phyloP scores from a whole-genome alignment of 2,113 vertebrate genomes.

The Centropus unirufus region DNA sequence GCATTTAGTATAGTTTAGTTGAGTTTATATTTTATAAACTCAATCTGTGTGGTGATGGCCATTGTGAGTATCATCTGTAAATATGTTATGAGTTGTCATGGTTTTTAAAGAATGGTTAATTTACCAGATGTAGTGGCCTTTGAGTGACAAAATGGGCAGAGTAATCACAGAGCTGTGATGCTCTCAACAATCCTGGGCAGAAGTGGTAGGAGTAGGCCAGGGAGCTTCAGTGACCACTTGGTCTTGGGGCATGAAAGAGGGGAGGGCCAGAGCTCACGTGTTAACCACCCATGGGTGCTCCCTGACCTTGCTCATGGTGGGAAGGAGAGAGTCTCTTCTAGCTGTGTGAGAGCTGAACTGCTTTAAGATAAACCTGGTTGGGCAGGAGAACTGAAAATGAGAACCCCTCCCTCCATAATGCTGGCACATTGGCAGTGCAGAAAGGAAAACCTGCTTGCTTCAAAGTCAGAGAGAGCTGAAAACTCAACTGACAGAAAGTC shows the following conservation, averaged over 20 bases:
- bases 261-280: accelerated
- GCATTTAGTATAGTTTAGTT: neutral
- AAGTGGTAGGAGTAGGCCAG: neutral
- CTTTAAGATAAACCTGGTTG: neutral
- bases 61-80: neutral
- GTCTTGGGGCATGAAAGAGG: neutral
- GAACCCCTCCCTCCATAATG: neutral
- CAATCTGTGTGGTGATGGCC: neutral
- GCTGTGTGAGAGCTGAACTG: neutral
- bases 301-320: neutral
- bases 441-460: accelerated
- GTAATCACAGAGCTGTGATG: neutral
- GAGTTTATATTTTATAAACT: neutral
- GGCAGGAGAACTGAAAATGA: neutral
- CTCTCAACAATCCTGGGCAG: neutral
- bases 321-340: neutral
- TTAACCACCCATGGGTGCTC: neutral
- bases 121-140: neutral
- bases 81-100: neutral
- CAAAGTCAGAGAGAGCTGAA: neutral
- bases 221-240: neutral
- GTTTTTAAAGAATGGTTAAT: neutral
- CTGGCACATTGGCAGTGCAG: neutral
- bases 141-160: neutral
- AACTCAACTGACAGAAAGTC: neutral